phyloP scores from a whole-genome alignment of 2,113 vertebrate genomes.

The Eurystomus gularis region DNA sequence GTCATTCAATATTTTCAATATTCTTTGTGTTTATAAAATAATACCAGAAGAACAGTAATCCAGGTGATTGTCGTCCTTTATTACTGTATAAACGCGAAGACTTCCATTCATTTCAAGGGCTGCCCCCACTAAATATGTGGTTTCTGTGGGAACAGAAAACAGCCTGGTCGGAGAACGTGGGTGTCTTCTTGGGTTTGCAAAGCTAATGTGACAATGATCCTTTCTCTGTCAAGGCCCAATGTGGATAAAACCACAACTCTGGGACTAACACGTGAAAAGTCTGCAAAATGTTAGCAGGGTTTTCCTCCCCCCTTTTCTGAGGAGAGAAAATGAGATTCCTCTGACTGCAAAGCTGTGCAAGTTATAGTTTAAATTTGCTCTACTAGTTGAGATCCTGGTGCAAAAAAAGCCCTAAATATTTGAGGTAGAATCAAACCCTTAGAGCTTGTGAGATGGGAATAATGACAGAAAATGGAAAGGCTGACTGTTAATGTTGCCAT shows the following conservation, averaged over 20 bases:
- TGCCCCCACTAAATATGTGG: not conserved
- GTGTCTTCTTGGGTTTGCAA: not conserved
- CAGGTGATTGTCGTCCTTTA: not conserved
- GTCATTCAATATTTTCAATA: not conserved
- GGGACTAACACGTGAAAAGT: not conserved
- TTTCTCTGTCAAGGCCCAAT: not conserved
- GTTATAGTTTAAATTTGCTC: not conserved
- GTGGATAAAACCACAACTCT: not conserved
- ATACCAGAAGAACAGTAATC: not conserved
- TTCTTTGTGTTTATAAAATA: slow-evolving; percentile 7
- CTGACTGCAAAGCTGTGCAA: not conserved
- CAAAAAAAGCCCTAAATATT: not conserved
- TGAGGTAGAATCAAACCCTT: not conserved
- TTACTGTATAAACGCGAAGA: not conserved
- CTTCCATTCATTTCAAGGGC: not conserved
- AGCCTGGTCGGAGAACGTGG: not conserved
- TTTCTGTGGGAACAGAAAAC: slow-evolving; percentile 34
- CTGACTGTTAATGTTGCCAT: not conserved
- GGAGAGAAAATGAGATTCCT: not conserved
- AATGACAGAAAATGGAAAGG: not conserved
- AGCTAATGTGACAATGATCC: not conserved
- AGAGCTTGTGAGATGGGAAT: not conserved
- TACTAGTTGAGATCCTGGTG: not conserved
- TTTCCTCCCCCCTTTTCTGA: not conserved
- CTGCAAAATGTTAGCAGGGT: not conserved